Evolutionary conservation across 2,797 vertebrate genomes (phyloP), one percentile per base, ranked within the genome.

Genomic region (Eupleurogrammus muticus): DNA sequence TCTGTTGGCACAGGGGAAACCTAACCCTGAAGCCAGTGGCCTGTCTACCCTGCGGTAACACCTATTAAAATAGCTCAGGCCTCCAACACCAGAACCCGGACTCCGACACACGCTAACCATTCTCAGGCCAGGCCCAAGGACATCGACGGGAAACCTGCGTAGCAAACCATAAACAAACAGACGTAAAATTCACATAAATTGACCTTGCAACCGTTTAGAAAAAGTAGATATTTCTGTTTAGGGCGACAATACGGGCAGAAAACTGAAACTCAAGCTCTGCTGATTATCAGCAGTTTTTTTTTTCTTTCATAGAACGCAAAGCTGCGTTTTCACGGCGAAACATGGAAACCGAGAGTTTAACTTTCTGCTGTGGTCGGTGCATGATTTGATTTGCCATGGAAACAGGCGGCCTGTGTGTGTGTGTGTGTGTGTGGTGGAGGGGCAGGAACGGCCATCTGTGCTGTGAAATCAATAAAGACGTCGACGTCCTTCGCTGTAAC

Each of bases 1-100:
- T 87, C 80, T 91, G 86, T 91, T 90, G 84, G 89, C 80, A 84
- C 69, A 87, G 60, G 82, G 49, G 87, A 92, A 92, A 92, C 74
- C 52, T 71, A 72, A 90, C 78, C 82, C 79, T 67, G 56, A 83
- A 79, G 67, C 86, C 81, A 85, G 62, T 62, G 82, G 69, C 61
- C 81, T 66, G 68, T 82, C 87, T 86, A 61, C 68, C 66, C 71
- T 77, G 80, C 10, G 72, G 87, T 82, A 90, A 88, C 83, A 86
- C 80, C 87, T 88, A 84, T 82, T 92, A 87, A 88, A 91, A 87
- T 75, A 89, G 73, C 82, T 24, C 20, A 21, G 81, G 75, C 36
- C 69, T 75, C 67, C 59, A 65, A 69, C 56, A 74, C 72, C 77
- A 65, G 73, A 47, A 50, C 68, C 66, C 58, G 70, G 60, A 77